Evolutionary conservation across 2,797 vertebrate species (phyloP).

Genomic region (Glyptemys insculpta): DNA sequence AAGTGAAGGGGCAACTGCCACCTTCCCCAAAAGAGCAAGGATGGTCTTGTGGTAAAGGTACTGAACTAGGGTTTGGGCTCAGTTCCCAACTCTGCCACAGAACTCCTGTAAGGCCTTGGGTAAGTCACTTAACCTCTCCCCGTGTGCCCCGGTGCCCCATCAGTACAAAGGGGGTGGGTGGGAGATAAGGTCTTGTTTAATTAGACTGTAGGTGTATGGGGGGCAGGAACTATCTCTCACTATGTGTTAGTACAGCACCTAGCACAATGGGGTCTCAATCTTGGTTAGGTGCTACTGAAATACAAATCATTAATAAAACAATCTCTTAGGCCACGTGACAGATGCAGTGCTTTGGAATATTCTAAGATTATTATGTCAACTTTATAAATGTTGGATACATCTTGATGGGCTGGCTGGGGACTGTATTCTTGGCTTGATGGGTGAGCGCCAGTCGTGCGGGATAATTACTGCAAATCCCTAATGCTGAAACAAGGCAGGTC

Average conservation of each 20-base stretch:
- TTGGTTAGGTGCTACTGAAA: conserved; percentile 65
- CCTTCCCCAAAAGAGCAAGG: neutral
- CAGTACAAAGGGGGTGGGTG: neutral
- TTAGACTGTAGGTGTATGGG: neutral
- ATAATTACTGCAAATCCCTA: too few relatives aligned
- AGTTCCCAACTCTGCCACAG: neutral
- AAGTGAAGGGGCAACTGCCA: neutral
- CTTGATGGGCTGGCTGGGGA: too few relatives aligned
- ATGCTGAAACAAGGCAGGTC: too few relatives aligned
- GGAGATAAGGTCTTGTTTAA: neutral
- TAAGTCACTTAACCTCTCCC: neutral
- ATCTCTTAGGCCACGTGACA: too few relatives aligned
- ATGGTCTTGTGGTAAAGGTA: neutral
- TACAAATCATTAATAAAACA: conserved; percentile 69
- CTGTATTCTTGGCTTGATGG: too few relatives aligned
- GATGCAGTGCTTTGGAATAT: too few relatives aligned
- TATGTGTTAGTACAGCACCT: conserved; percentile 11
- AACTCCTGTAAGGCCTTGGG: neutral
- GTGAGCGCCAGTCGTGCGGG: too few relatives aligned
- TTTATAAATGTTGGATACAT: too few relatives aligned
- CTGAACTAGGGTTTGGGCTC: neutral
- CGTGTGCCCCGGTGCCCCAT: neutral
- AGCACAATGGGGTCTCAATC: neutral
- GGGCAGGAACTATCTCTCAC: neutral
- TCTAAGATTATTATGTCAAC: too few relatives aligned